Evolutionary conservation across 2,797 vertebrate genomes (phyloP), one percentile per base, ranked within the genome.

Genomic region (Siniperca obscura): DNA sequence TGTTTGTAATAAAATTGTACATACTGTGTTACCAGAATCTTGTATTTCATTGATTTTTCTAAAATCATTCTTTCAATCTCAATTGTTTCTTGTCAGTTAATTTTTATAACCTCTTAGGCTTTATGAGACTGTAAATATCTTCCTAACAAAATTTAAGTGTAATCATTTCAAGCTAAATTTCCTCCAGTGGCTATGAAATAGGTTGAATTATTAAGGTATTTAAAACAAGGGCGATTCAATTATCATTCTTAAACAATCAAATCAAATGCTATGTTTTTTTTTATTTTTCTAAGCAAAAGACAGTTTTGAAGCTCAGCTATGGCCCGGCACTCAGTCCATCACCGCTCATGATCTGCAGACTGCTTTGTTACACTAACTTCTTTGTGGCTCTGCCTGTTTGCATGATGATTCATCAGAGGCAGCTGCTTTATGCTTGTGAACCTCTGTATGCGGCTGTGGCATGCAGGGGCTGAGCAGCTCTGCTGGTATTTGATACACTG

Each of bases 1-100:
- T 94, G 90, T 95, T 93, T 95, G 93, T 95, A 96, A 96, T 95
- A 96, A 95, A 96, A 92, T 78, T 95, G 93, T 95, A 95, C 82
- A 95, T 94, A 94, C 78, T 83, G 92, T 90, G 70, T 85, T 59
- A 86, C 48, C 68, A 71, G 61, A 91, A 81, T 84, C n/a, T 80
- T 81, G 80, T 78, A 71, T 83, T 82, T 86, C 44, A 61, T 79
- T 81, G 64, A 62, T 80, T 83, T 84, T 78, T 81, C 0, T 74
- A 69, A 82, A 71, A 62, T 17, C 6, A 21, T 53, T 12, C 22
- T 30, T 30, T 30, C 22, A 30, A 70, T 66, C 36, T 8, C 7
- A 10, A 7, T 72, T 73, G 27, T 27, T 84, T 61, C 7, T 53
- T 36, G 61, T 57, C 17, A 75, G 60, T n/a, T 57, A 44, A 64